Base-by-base conservation (phyloP, 1,140 invertebrate species). In the Elymnias hypermnestra region DNA sequence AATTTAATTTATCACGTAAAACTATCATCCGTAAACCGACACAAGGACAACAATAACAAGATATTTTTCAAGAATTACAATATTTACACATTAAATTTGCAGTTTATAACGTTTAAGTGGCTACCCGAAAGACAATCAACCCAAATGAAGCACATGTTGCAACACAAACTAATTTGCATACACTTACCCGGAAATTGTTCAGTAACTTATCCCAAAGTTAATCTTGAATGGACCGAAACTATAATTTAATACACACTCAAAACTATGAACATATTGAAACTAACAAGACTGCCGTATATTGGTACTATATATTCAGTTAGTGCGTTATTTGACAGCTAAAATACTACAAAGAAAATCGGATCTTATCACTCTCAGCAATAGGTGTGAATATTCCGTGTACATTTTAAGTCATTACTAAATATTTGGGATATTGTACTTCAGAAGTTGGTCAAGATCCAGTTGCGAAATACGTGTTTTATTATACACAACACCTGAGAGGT, bases 181-280 rank as follows among this genome's bases (percentile, higher is more conserved):
- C 40, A 39, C 39, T 47, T 43, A 53, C 35, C 28, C 23, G n/a
- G 15, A 44, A 56, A 51, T 53, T 38, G 40, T 19, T 43, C 15
- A 35, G 14, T 7, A 52, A 56, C 38, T 52, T 55, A 53, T 39
- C 43, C 42, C 31, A 29, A 41, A 53, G 44, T 55, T 50, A 45
- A 54, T 52, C 39, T 23, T 44, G 49, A 48, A 53, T 46, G 42
- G 48, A 45, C 48, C 33, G 22, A 28, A 52, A 55, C 45, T 49
- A 42, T 52, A 53, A 48, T 53, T 52, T 60, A 52, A 56, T 49
- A 45, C 35, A 59, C 53, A 51, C 44, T 49, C 53, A 60, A 53
- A 60, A 55, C 53, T 52, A 52, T 44, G 40, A 56, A 42, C 49
- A 49, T 52, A 60, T 55, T 52, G 52, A 59, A 52, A 51, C 44